A percentile compares a stretch with the other conserved stretches of the same genome.
Conservation (phyloP, 2,888 invertebrate species). For the Ypsolopha scabrella region DNA sequence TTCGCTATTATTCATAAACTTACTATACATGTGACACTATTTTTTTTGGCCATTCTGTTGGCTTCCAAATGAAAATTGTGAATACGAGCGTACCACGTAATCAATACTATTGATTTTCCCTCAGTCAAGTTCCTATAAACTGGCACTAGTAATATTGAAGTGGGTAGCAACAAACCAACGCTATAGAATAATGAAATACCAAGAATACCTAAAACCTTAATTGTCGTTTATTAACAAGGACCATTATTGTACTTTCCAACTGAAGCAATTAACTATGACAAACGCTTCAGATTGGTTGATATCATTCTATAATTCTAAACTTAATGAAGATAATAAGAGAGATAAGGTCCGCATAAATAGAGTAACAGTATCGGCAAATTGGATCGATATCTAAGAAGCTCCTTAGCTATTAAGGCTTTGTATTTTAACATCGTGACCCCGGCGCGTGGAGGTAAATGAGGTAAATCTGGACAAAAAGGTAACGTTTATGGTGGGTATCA, state of each 20-base stretch:
- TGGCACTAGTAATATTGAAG: too few relatives aligned
- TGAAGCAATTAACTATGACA: constrained; percentile 10
- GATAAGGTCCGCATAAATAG: constrained; percentile 32
- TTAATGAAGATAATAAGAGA: constrained; percentile 31
- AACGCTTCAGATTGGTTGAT: constrained; percentile 8
- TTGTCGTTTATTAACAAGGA: too few relatives aligned
- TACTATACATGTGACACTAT: too few relatives aligned
- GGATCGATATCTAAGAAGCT: constrained; percentile 20
- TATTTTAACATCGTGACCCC: constrained; percentile 50
- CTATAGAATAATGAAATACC: too few relatives aligned
- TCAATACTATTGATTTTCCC: neutral
- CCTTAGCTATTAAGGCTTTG: constrained; percentile 43
- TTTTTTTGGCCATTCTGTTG: too few relatives aligned
- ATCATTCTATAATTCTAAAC: constrained; percentile 5
- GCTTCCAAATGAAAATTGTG: too few relatives aligned
- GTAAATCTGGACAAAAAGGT: constrained; percentile 56
- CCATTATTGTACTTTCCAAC: too few relatives aligned
- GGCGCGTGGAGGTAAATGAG: constrained; percentile 14
- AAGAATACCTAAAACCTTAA: too few relatives aligned
- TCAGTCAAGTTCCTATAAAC: too few relatives aligned
- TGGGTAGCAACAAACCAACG: too few relatives aligned
- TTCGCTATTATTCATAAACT: too few relatives aligned
- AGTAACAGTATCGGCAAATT: constrained; percentile 23
- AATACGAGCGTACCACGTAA: too few relatives aligned
- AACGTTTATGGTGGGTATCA: constrained; percentile 52